These are phyloP conservation scores for Cervus canadensis DNA, from an alignment of 2,113 vertebrate species.

Conservation along the genomic window DNA sequence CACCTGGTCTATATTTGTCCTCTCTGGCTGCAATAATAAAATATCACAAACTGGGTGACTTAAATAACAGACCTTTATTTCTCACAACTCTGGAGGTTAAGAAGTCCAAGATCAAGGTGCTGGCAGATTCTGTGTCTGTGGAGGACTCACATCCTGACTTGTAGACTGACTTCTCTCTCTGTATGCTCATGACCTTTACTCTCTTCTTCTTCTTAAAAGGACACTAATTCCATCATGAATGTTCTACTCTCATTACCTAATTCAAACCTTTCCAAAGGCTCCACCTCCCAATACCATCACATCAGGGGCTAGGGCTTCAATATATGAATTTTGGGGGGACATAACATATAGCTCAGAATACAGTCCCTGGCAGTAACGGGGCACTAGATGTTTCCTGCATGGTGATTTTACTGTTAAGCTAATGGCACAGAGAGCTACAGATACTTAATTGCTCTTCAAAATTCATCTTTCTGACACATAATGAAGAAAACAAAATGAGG, in stretches of 20 bases:
- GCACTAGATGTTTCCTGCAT: background rate
- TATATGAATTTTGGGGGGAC: background rate
- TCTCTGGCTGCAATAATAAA: background rate
- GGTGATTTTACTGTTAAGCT: background rate
- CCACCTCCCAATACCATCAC: background rate
- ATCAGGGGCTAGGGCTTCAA: background rate
- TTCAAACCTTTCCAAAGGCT: background rate
- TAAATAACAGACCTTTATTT: background rate
- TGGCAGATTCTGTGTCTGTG: background rate
- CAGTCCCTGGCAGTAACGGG: accelerated
- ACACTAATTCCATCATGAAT: background rate
- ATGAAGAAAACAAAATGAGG: background rate
- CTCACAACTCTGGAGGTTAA: background rate
- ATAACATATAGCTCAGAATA: background rate
- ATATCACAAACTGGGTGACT: background rate
- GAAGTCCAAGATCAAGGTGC: background rate
- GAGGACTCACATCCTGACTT: background rate
- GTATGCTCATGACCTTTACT: background rate
- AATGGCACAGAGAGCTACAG: background rate
- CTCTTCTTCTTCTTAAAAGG: background rate
- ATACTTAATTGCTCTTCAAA: background rate
- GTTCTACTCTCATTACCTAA: background rate
- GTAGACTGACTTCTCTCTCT: background rate
- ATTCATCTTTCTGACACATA: background rate
- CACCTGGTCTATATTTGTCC: background rate